Evolutionary conservation across 2,113 vertebrate species (phyloP).

Genomic region (Rostratula benghalensis): DNA sequence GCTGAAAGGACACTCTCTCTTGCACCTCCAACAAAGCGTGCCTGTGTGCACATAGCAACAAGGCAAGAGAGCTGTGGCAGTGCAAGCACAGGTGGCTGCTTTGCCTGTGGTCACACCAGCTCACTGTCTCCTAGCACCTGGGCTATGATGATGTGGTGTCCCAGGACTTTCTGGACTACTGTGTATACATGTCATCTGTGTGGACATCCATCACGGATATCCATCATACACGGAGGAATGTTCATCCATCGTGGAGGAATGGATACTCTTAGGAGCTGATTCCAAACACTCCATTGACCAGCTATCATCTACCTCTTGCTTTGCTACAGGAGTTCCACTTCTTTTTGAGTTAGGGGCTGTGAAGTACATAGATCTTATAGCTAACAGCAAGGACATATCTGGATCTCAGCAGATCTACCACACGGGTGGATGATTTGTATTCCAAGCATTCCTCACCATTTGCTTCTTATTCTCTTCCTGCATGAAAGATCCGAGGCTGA

Average conservation of each 20-base stretch:
- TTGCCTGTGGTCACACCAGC: accelerated
- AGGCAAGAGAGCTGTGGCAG: not conserved
- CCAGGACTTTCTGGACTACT: not conserved
- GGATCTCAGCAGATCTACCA: not conserved
- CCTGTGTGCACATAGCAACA: not conserved
- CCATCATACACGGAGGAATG: not conserved
- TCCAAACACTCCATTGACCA: not conserved
- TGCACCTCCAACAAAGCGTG: not conserved
- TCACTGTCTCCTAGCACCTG: not conserved
- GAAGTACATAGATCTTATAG: not conserved
- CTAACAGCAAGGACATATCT: not conserved
- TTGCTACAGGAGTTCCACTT: not conserved
- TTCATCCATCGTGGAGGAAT: accelerated
- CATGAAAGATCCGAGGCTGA: not conserved
- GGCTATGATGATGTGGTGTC: accelerated
- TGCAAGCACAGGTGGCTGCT: not conserved
- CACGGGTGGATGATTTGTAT: too few species aligned
- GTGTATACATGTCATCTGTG: accelerated
- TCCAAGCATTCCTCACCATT: not conserved
- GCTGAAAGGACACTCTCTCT: conserved; percentile 36
- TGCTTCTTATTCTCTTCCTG: not conserved
- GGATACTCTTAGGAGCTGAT: not conserved
- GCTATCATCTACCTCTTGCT: not conserved
- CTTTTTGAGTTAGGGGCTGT: not conserved
- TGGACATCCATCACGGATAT: not conserved